phyloP scores from a whole-genome alignment of 2,113 vertebrate genomes.

The Rhynchopsitta pachyrhyncha region DNA sequence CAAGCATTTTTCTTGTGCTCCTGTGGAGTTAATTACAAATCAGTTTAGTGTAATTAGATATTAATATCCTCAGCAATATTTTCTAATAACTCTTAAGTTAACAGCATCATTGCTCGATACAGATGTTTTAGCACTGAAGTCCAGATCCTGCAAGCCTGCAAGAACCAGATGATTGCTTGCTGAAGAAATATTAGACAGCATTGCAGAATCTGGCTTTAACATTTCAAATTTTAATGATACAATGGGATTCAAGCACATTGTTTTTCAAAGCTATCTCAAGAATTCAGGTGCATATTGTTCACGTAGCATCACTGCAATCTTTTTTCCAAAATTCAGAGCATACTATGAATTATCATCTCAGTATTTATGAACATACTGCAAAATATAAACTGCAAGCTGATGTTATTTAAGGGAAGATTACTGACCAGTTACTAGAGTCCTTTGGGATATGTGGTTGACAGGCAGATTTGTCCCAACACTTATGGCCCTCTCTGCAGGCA shows the following conservation, averaged over 20 bases:
- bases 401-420: not conserved
- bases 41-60: constrained; percentile 76
- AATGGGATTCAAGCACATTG: not conserved
- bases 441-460: not conserved
- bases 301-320: not conserved
- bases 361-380: not conserved
- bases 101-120: constrained; percentile 33
- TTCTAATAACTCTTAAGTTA: constrained; percentile 73
- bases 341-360: not conserved
- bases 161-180: not conserved
- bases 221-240: not conserved
- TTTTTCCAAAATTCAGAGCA: not conserved
- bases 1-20: constrained; percentile 61
- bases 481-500: not conserved
- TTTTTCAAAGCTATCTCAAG: not conserved
- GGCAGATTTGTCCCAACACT: not conserved
- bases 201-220: not conserved
- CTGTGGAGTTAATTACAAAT: constrained; percentile 73
- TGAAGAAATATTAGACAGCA: not conserved
- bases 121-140: constrained; percentile 50
- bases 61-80: constrained; percentile 73
- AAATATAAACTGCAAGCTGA: not conserved
- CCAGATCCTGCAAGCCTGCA: not conserved
- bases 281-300: not conserved
- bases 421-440: not conserved